These are phyloP conservation scores for Herpetotheres cachinnans DNA, from an alignment of 2,113 vertebrate species.

Conservation along the genomic window DNA sequence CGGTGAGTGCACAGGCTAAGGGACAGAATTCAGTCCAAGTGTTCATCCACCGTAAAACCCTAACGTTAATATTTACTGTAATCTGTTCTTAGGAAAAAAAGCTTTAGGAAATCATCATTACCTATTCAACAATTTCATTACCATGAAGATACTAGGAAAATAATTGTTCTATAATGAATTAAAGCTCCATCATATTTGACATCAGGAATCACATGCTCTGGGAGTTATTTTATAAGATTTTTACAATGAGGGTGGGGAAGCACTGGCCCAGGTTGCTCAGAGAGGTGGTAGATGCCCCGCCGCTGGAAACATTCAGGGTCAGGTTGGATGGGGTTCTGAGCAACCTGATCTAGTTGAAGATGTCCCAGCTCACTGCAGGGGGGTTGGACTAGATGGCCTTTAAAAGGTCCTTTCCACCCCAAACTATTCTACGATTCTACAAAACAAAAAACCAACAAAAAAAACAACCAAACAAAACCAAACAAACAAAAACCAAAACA, in stretches of 20 bases:
- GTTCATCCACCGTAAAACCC: not conserved
- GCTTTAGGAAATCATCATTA: not conserved
- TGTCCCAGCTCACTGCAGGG: not conserved
- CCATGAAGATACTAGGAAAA: not conserved
- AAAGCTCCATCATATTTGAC: not conserved
- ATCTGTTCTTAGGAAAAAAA: not conserved
- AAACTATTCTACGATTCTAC: not conserved
- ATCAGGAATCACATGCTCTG: rapidly evolving
- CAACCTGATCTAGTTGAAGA: not conserved
- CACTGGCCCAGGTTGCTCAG: not conserved
- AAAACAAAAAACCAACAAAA: not conserved
- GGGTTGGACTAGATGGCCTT: not conserved
- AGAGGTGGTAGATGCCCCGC: not conserved
- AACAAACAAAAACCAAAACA: too few species aligned
- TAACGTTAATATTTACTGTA: not conserved
- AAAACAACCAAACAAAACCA: too few species aligned
- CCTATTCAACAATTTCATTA: not conserved
- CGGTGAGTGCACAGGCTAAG: not conserved
- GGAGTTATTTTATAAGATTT: not conserved
- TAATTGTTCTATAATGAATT: not conserved
- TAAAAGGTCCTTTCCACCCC: not conserved
- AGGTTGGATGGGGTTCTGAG: rapidly evolving
- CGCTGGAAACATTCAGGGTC: not conserved
- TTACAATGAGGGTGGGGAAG: not conserved
- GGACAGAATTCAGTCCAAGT: not conserved